Evolutionary conservation across 2,113 vertebrate species (phyloP), one percentile per base, ranked within the genome.

Genomic region (Oenanthe melanoleuca): DNA sequence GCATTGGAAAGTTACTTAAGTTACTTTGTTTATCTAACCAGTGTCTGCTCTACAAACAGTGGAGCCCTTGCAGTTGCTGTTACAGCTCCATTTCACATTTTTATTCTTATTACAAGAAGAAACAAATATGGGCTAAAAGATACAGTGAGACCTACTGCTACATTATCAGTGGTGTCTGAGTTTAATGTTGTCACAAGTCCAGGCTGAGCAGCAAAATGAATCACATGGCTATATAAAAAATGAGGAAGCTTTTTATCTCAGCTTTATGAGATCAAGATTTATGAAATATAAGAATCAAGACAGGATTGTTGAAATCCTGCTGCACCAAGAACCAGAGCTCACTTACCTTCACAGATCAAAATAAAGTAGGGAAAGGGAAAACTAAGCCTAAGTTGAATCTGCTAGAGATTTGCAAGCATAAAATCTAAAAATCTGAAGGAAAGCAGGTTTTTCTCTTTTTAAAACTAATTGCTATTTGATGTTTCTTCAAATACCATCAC

Each of bases 381-480:
- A 66, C 1, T 1, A 74, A 77, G 29, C 60, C 56, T 61, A 52
- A 85, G 1, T 8, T 77, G 38, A 80, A 82, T 23, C 65, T 79
- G 37, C 34, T 67, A 56, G 26, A 82, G 26, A 71, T 75, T 64
- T 79, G 22, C 29, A 75, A 69, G n/a, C 26, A 64, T 4, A 38
- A 91, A 85, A 70, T 72, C 26, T 57, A 55, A 71, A 83, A 23
- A 80, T 69, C 31, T 80, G 34, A 88, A 53, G 42, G 50, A 94
- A 90, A 28, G 11, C 23, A 92, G 47, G 11, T 8, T 80, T 86
- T 86, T 55, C 29, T 28, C 42, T 86, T 74, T 66, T 18, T 7
- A 94, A 90, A 86, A 50, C 21, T 80, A 71, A 81, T 44, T 92
- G 83, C 21, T 94, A 59, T 91, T 92, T 52, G 50, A 49, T 61